phyloP scores from a whole-genome alignment of 1,140 invertebrate species.

The Belonocnema kinseyi region DNA sequence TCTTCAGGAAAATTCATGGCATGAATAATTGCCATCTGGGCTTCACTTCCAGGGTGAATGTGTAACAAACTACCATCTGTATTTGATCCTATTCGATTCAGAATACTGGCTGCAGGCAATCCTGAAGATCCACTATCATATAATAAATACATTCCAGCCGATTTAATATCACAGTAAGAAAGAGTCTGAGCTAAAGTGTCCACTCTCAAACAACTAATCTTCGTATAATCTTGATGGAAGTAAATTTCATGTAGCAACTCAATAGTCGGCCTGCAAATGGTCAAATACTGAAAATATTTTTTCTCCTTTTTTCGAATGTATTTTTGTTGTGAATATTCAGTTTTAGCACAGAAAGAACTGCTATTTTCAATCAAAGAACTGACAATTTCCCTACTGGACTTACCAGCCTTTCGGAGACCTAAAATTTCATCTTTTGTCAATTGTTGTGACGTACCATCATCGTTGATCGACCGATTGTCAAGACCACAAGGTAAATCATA shows the following conservation, averaged over 20 bases:
- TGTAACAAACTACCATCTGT: slow-evolving; percentile 83
- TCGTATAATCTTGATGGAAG: slow-evolving; percentile 84
- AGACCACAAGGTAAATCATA: slow-evolving; percentile 75
- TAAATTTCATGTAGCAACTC: slow-evolving; percentile 86
- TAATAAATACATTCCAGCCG: slow-evolving; percentile 86
- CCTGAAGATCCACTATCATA: slow-evolving; percentile 93
- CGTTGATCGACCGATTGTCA: slow-evolving; percentile 91
- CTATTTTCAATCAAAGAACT: slow-evolving; percentile 92
- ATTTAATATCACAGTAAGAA: slow-evolving; percentile 86
- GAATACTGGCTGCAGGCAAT: slow-evolving; percentile 86
- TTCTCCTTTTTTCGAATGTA: slow-evolving; percentile 96
- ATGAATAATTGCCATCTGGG: slow-evolving; percentile 85
- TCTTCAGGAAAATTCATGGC: slow-evolving; percentile 86
- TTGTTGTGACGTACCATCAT: slow-evolving; percentile 91
- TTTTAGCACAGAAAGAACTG: slow-evolving; percentile 89
- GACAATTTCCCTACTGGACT: slow-evolving; percentile 89
- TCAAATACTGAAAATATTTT: slow-evolving; percentile 90
- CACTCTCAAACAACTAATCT: slow-evolving; percentile 87
- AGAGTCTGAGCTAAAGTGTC: slow-evolving; percentile 93
- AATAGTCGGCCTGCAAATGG: slow-evolving; percentile 85
- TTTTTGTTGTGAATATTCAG: slow-evolving; percentile 94
- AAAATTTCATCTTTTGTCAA: slow-evolving; percentile 89
- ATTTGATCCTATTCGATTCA: slow-evolving; percentile 82
- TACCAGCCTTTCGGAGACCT: slow-evolving; percentile 83
- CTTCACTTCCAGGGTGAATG: slow-evolving; percentile 86